Evolutionary conservation across 1,140 invertebrate species (phyloP), one percentile per base, ranked within the genome.

Genomic region (Batillaria attramentaria): DNA sequence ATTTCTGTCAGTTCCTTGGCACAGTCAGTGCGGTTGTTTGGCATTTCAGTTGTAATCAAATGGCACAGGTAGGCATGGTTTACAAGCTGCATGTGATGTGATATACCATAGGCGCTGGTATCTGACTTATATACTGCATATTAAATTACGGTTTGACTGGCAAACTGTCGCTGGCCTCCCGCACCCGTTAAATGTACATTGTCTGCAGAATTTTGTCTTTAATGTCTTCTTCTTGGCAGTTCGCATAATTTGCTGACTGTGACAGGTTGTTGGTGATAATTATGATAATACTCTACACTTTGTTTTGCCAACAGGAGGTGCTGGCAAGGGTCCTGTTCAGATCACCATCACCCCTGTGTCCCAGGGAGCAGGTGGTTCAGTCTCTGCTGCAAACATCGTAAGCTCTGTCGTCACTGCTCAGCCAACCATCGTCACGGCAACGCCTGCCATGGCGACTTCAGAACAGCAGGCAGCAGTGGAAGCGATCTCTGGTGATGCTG

Each of bases 281-380:
- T 50, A 24, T 13, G 13, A 13, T 50, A 13, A 13, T 50, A 24
- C 24, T 50, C 24, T 50, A 13, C 46, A 13, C 46, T 24, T 24
- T 8, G n/a, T 62, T 62, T 8, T n/a, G n/a, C n/a, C n/a, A n/a
- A n/a, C 72, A 73, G 72, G 72, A 18, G 60, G 77, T n/a, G 77
- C 76, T 18, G 62, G 77, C 24, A 77, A 79, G 69, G 76, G 85
- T 78, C 87, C 86, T 57, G 86, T 87, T 24, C 85, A 86, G 77
- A 87, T 87, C 42, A 87, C 87, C 28, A 85, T 86, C 39, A 87
- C 84, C 24, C 87, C 86, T 57, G 81, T 60, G 10, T 68, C 72
- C 16, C 81, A 84, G 31, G 80, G 74, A 20, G 46, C 62, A 16
- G 79, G 80, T 24, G 50, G 46, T 33, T 78, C 81, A 6, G 33